A percentile compares a stretch with the other conserved stretches of the same genome.
Evolutionary conservation across 2,888 invertebrate species (phyloP).

Genomic region (Orthonychiurus folsomi): DNA sequence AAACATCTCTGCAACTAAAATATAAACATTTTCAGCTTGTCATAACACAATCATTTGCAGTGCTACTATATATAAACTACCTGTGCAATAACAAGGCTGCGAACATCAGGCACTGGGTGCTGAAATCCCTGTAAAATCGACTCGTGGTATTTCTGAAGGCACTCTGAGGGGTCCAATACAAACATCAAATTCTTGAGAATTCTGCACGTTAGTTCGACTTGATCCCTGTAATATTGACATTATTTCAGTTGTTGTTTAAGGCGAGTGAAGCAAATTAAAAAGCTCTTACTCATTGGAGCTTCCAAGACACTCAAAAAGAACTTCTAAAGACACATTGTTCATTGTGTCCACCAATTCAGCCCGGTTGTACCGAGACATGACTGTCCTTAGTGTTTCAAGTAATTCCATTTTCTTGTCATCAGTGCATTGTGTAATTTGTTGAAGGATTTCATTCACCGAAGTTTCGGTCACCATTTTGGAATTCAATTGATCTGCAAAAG

Average conservation of each 20-base stretch:
- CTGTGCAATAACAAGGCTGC: constrained; percentile 32
- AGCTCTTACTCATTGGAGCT: constrained; percentile 20
- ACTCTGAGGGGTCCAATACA: constrained; percentile 29
- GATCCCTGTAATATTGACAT: constrained; percentile 20
- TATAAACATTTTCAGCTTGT: too few species aligned
- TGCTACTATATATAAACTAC: too few species aligned
- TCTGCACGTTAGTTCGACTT: constrained; percentile 33
- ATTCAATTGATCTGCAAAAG: too few species aligned
- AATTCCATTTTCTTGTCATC: constrained; percentile 20
- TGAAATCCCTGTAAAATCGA: constrained; percentile 34
- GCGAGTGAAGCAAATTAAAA: neutral
- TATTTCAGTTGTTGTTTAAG: neutral
- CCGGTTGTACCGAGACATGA: constrained; percentile 26
- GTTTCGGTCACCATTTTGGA: too few species aligned
- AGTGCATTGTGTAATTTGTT: neutral
- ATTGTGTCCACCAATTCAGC: constrained; percentile 27
- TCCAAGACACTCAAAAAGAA: constrained; percentile 34
- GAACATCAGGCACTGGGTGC: constrained; percentile 32
- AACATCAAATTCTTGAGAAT: constrained; percentile 36
- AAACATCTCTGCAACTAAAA: constrained; percentile 31
- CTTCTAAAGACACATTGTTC: constrained; percentile 24
- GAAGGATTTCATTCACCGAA: neutral
- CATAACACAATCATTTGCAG: too few species aligned
- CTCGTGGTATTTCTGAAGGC: constrained; percentile 31
- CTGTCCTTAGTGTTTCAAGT: constrained; percentile 29